Base-by-base conservation (phyloP, 2,113 vertebrate species). In the Hemiprocne comata region DNA sequence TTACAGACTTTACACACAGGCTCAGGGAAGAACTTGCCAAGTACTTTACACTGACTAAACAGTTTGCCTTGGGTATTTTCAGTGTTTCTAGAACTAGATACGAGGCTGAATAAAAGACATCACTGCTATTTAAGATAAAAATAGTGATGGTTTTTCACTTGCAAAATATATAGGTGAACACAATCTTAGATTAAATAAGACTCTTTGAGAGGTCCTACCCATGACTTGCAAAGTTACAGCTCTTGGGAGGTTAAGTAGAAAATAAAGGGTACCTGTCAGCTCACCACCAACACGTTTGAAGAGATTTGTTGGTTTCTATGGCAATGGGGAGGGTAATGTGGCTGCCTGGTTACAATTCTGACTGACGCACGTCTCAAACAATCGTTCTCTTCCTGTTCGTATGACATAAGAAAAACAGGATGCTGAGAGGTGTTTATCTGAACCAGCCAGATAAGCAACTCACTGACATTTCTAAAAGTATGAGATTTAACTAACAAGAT, bases 321-420 rank as follows among this genome's bases (percentile, higher is more conserved):
- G 94, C 2, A 11, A 86, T 14, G 57, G 95, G 96, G 84, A 94
- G 95, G 93, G 62, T 76, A 82, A 74, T 7, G 46, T 36, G 94
- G 70, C 93, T 93, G 95, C 92, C 93, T 58, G 85, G 31, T 93
- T 84, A 85, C 91, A 44, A 55, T 77, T 26, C 26, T 65, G 92
- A 71, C 94, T 98, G 97, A 98, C 96, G 94, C 97, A 97, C 95
- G 91, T 96, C 87, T 85, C 94, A 71, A 95, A 97, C 97, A 97
- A 97, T 97, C 48, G 53, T 34, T 86, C 90, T 84, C 88, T 97
- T 98, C 97, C 97, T 97, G 97, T 95, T 93, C 95, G 0, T 94
- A 92, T 87, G 95, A 96, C 95, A 92, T 40, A 90, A 97, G 96
- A 93, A 96, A 96, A 97, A 97, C 97, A 97, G 97, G 97, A 98